Conservation (phyloP, 2,113 vertebrate species). For the Ranitomeya imitator region DNA sequence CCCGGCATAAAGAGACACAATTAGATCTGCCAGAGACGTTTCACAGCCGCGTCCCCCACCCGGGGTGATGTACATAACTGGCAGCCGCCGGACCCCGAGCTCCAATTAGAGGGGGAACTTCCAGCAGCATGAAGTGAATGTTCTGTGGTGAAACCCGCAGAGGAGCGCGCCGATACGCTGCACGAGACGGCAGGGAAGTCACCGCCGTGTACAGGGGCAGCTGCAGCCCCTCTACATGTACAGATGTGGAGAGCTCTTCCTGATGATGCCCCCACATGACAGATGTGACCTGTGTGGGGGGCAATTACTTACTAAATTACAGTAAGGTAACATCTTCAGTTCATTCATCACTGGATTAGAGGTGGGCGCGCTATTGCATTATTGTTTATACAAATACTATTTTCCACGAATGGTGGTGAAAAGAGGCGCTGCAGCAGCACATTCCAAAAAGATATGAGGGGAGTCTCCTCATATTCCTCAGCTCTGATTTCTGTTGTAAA, state of each 20-base stretch:
- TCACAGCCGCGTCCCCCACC: conserved; percentile 1
- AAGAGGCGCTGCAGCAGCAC: not conserved
- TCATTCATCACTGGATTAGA: not conserved
- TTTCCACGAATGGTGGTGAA: not conserved
- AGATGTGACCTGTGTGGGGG: not conserved
- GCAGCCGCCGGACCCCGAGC: not conserved
- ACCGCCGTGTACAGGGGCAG: not conserved
- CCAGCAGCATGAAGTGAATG: conserved; percentile 4
- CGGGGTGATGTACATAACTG: not conserved
- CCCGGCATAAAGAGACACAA: conserved; percentile 6
- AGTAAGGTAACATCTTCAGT: not conserved
- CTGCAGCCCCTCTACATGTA: not conserved
- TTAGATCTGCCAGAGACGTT: conserved; percentile 17
- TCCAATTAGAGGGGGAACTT: not conserved
- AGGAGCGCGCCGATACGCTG: not conserved
- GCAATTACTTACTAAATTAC: not conserved
- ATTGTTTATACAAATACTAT: not conserved
- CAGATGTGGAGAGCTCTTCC: not conserved
- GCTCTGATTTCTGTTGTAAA: not conserved
- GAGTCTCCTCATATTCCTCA: not conserved
- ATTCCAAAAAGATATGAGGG: not conserved
- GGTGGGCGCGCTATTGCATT: not conserved
- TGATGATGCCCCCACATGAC: not conserved
- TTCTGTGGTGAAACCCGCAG: not conserved
- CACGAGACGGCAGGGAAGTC: not conserved